Evolutionary conservation across 2,113 vertebrate genomes (phyloP).

Genomic region (Pelodiscus sinensis): DNA sequence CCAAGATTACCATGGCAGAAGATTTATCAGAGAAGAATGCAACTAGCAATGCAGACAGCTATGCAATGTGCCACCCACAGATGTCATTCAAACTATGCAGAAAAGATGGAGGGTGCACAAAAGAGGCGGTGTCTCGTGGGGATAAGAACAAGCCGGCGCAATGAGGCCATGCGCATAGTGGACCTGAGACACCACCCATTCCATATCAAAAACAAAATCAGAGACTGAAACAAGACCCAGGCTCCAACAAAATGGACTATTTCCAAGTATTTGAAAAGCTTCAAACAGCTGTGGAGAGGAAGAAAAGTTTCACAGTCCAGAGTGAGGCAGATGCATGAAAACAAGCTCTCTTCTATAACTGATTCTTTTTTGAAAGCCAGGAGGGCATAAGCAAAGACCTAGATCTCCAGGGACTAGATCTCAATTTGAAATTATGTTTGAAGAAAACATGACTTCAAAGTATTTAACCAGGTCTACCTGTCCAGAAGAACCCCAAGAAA

Average conservation of each 20-base stretch:
- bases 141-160: neutral
- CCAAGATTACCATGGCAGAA: accelerated
- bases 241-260: conserved; percentile 62
- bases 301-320: neutral
- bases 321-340: conserved; percentile 64
- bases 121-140: neutral
- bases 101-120: accelerated
- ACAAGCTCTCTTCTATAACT: conserved; percentile 68
- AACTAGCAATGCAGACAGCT: neutral
- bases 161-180: neutral
- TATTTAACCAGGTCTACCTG: neutral
- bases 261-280: conserved; percentile 69
- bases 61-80: neutral
- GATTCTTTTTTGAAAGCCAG: neutral
- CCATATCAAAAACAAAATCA: conserved; percentile 34
- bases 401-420: conserved; percentile 64
- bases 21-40: neutral
- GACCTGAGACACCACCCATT: neutral
- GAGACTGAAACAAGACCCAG: conserved; percentile 63
- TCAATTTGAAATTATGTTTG: conserved; percentile 40
- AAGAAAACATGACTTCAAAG: conserved; percentile 40
- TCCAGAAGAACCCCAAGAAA: neutral
- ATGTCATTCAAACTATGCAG: neutral
- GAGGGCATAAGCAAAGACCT: conserved; percentile 35
- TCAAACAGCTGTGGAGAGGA: conserved; percentile 72